Conservation (phyloP, 2,888 invertebrate genomes). For the Crepidodera aurea region DNA sequence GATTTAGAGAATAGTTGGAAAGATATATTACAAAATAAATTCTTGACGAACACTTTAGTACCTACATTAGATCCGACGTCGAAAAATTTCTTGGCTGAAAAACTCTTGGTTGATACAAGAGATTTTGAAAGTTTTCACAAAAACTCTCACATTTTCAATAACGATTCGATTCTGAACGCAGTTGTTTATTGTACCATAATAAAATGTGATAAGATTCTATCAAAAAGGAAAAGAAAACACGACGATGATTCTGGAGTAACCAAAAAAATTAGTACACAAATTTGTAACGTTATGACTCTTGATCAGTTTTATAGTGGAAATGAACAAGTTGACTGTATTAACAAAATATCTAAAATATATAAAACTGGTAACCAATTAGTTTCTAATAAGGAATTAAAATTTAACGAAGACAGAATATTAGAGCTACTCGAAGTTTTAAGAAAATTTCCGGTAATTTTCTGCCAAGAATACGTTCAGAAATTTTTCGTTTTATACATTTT, state of each 20-base stretch:
- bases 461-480: conserved; percentile 45
- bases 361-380: conserved; percentile 7
- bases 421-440: conserved; percentile 48
- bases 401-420: conserved; percentile 39
- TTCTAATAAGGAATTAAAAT: conserved; percentile 14
- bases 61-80: conserved; percentile 47
- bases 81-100: conserved; percentile 44
- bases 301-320: conserved; percentile 25
- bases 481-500: conserved; percentile 50
- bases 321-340: conserved; percentile 28
- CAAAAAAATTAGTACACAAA: conserved; percentile 42
- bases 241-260: conserved; percentile 34
- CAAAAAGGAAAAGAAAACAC: conserved; percentile 51
- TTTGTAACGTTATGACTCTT: conserved; percentile 37
- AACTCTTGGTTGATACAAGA: conserved; percentile 34
- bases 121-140: conserved; percentile 33
- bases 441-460: conserved; percentile 50
- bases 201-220: conserved; percentile 52
- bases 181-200: conserved; percentile 45
- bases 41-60: conserved; percentile 50
- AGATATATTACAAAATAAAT: conserved; percentile 52
- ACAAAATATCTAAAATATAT: conserved; percentile 33
- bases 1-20: conserved; percentile 51
- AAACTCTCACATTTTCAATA: conserved; percentile 38
- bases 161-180: conserved; percentile 43